These are phyloP conservation scores for Mormyrops boulengeri DNA, from an alignment of 2,797 vertebrate genomes.

Conservation along the genomic window DNA sequence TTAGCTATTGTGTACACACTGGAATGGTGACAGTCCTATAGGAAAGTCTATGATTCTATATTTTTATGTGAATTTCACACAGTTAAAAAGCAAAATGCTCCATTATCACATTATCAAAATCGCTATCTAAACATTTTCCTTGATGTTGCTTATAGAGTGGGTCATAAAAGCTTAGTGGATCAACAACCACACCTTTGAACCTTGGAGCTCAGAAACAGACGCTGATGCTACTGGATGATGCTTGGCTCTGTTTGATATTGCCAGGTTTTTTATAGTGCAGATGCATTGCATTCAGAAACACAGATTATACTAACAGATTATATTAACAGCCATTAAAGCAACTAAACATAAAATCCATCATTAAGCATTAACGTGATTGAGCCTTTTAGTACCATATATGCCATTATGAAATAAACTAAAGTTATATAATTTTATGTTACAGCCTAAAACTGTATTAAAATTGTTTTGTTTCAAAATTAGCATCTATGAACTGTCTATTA, in stretches of 20 bases:
- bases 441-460: neutral
- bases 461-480: neutral
- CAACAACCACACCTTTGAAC: neutral
- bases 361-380: neutral
- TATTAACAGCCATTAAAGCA: neutral
- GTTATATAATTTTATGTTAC: neutral
- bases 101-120: neutral
- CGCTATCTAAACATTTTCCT: neutral
- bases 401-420: neutral
- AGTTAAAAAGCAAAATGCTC: neutral
- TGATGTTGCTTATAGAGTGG: neutral
- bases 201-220: neutral
- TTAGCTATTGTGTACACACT: neutral
- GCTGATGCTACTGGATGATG: neutral
- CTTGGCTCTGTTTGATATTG: neutral
- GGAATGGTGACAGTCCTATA: neutral
- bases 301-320: neutral
- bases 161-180: neutral
- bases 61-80: neutral
- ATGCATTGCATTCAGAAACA: neutral
- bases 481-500: neutral
- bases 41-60: neutral
- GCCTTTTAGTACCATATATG: neutral
- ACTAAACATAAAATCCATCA: neutral
- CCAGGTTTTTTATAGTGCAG: neutral